A percentile compares a stretch with the other conserved stretches of the same genome.
These are phyloP conservation scores for Cotesia glomerata DNA, from an alignment of 1,140 invertebrate species.

Conservation along the genomic window DNA sequence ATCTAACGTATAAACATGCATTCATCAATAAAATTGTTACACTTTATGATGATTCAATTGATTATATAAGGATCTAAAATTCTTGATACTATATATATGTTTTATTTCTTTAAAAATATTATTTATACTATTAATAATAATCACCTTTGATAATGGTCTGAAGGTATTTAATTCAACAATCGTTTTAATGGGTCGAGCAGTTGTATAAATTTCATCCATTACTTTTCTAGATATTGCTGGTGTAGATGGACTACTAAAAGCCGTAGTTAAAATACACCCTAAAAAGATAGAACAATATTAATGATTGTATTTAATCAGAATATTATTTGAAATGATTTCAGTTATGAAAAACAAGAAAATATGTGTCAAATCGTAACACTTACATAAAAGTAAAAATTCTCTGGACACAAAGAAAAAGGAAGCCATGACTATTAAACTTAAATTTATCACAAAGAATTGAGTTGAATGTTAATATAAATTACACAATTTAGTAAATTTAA, in stretches of 20 bases:
- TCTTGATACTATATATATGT: too few relatives aligned
- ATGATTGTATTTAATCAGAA: background rate
- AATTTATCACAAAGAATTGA: background rate
- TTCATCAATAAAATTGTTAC: too few relatives aligned
- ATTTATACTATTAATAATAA: background rate
- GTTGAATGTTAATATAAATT: background rate
- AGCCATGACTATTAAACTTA: constrained; percentile 10
- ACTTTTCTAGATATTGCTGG: background rate
- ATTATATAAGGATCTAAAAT: too few relatives aligned
- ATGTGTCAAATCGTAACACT: background rate
- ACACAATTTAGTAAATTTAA: background rate
- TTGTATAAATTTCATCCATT: constrained; percentile 23
- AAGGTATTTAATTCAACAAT: constrained; percentile 20
- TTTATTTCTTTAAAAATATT: background rate
- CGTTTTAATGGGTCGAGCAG: constrained; percentile 23
- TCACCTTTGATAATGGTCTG: constrained; percentile 15
- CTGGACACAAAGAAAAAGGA: background rate
- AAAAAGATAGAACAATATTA: background rate
- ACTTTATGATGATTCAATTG: too few relatives aligned
- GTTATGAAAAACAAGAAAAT: background rate
- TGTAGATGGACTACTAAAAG: constrained; percentile 12
- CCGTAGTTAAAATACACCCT: constrained; percentile 22
- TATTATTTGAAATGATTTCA: background rate
- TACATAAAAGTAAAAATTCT: constrained; percentile 24
- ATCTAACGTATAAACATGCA: too few relatives aligned